These are phyloP conservation scores for Lepeophtheirus nordmannii DNA, from an alignment of 2,888 invertebrate genomes.

Conservation along the genomic window DNA sequence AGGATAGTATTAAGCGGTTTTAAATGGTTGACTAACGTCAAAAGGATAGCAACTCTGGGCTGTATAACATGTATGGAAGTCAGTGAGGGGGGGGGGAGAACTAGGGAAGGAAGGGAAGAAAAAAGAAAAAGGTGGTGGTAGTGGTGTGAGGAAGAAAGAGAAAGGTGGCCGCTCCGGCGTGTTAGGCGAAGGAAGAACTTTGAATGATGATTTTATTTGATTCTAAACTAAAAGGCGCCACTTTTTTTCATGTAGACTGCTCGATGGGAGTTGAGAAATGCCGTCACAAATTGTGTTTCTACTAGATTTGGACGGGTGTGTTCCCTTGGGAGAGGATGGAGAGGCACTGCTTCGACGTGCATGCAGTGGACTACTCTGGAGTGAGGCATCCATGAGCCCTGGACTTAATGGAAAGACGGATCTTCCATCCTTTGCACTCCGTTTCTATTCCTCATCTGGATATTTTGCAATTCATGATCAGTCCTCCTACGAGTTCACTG, in stretches of 20 bases:
- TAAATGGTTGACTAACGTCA: too few species aligned
- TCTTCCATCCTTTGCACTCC: background rate
- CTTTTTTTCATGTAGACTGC: background rate
- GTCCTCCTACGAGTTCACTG: background rate
- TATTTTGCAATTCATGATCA: background rate
- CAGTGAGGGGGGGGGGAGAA: too few species aligned
- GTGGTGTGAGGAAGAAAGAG: too few species aligned
- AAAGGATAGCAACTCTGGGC: too few species aligned
- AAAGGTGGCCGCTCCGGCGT: too few species aligned
- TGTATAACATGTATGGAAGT: too few species aligned
- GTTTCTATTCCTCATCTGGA: background rate
- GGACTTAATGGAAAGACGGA: background rate
- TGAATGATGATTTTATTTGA: too few species aligned
- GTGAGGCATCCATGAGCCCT: background rate
- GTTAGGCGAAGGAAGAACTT: too few species aligned
- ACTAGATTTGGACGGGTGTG: constrained; percentile 11
- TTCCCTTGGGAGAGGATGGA: background rate
- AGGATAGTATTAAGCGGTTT: too few species aligned
- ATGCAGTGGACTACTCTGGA: background rate
- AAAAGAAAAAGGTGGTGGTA: too few species aligned
- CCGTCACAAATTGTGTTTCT: constrained; percentile 13
- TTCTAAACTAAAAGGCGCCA: too few species aligned
- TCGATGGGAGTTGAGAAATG: background rate
- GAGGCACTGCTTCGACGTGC: background rate
- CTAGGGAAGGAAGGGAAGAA: too few species aligned